Evolutionary conservation across 2,797 vertebrate genomes (phyloP), one percentile per base, ranked within the genome.

Genomic region (Sebastes diploproa): DNA sequence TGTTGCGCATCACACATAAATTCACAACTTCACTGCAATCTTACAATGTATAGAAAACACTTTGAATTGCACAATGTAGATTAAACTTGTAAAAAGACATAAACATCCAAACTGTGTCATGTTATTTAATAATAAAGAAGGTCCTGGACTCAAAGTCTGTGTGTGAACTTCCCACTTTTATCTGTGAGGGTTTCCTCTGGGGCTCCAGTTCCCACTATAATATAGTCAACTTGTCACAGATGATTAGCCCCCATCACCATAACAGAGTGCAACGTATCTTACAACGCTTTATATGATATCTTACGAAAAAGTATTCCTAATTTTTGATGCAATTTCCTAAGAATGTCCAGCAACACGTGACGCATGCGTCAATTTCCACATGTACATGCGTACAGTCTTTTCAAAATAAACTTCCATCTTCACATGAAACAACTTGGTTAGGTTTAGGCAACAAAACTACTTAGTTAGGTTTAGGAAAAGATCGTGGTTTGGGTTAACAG

Each of bases 21-120:
- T 76, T 81, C 76, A 86, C 50, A 59, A 68, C 46, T 56, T 81
- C 55, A 74, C 46, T 69, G 60, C n/a, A 84, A 80, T 72, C 34
- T 20, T 78, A 68, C 68, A 83, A 52, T 86, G 81, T 86, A 82
- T 65, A 84, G 78, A 88, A 65, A 20, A 75, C 63, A 85, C 74
- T 73, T 82, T 81, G 50, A 82, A 84, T 64, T 75, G 76, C 85
- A 91, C 79, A 72, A 66, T 89, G 77, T 79, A 88, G 81, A 91
- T 89, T 89, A 84, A 89, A 89, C 55, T 75, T 88, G 67, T 81
- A 81, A 85, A 82, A 66, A 80, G 9, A 75, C 5, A 34, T 77
- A 13, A 80, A 86, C 82, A 64, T 13, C 61, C 71, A 75, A 75
- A 75, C 22, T 68, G 86, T 76, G 67, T 80, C 16, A 42, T 56